Evolutionary conservation across 2,888 invertebrate genomes (phyloP).

Genomic region (Mesopsocus fuscifrons): DNA sequence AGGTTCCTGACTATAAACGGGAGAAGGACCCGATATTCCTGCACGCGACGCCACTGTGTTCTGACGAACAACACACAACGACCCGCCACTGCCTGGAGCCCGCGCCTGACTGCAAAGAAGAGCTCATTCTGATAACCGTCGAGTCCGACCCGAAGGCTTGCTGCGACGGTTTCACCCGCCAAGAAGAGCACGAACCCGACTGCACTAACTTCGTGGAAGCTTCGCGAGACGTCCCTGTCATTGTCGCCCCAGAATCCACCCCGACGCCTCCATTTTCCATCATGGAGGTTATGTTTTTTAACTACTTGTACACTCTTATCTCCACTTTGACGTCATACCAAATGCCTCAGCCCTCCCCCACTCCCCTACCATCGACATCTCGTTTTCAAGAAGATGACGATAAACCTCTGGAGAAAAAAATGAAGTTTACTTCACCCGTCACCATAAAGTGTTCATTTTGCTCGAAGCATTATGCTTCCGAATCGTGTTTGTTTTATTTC

Average conservation of each 20-base stretch:
- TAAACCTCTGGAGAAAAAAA: not conserved
- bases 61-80: slow-evolving; percentile 56
- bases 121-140: slow-evolving; percentile 14
- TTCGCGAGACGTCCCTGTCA: slow-evolving; percentile 5
- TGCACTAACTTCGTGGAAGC: slow-evolving; percentile 8
- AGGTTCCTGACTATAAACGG: slow-evolving; percentile 54
- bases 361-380: not conserved
- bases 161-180: slow-evolving; percentile 9
- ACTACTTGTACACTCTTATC: not conserved
- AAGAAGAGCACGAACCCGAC: not conserved
- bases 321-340: not conserved
- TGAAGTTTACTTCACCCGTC: not conserved
- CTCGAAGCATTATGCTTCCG: slow-evolving; percentile 31
- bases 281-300: not conserved
- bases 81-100: slow-evolving; percentile 42
- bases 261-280: not conserved
- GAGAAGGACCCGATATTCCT: slow-evolving; percentile 66
- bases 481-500: slow-evolving; percentile 34
- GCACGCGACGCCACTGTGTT: slow-evolving; percentile 53
- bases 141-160: slow-evolving; percentile 19
- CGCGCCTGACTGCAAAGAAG: slow-evolving; percentile 12
- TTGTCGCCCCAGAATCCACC: not conserved
- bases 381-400: not conserved
- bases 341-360: not conserved
- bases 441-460: slow-evolving; percentile 34